Evolutionary conservation across 2,888 invertebrate species (phyloP).

Genomic region (Sarcophaga rosellei): DNA sequence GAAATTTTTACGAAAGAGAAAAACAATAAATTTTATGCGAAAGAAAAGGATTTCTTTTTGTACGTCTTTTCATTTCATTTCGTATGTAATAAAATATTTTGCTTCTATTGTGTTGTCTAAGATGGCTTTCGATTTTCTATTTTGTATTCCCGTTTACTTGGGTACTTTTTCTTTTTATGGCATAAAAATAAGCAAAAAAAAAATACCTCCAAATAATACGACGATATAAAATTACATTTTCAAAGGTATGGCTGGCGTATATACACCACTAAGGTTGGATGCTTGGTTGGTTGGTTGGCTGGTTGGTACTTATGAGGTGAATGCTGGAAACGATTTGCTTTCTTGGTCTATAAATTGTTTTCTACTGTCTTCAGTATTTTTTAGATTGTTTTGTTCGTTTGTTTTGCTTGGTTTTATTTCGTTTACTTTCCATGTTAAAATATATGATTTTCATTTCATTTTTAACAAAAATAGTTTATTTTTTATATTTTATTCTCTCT

Average conservation of each 20-base stretch:
- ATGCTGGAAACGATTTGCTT: not conserved
- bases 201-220: not conserved
- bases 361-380: not conserved
- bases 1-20: not conserved
- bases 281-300: not conserved
- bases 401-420: not conserved
- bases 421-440: constrained; percentile 31
- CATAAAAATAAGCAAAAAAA: not conserved
- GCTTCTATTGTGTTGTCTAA: not conserved
- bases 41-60: not conserved
- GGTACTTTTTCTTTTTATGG: not conserved
- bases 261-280: no score
- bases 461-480: not conserved
- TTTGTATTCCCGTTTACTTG: not conserved
- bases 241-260: not conserved
- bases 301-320: not conserved
- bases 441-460: constrained; percentile 34
- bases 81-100: not conserved
- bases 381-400: not conserved
- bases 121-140: not conserved
- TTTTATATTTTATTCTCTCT: not conserved
- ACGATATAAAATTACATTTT: not conserved
- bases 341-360: not conserved
- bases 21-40: not conserved
- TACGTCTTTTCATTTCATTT: not conserved